A percentile compares a stretch with the other conserved stretches of the same genome.
Evolutionary conservation across 2,888 invertebrate species (phyloP).

Genomic region (Incurvaria masculella): DNA sequence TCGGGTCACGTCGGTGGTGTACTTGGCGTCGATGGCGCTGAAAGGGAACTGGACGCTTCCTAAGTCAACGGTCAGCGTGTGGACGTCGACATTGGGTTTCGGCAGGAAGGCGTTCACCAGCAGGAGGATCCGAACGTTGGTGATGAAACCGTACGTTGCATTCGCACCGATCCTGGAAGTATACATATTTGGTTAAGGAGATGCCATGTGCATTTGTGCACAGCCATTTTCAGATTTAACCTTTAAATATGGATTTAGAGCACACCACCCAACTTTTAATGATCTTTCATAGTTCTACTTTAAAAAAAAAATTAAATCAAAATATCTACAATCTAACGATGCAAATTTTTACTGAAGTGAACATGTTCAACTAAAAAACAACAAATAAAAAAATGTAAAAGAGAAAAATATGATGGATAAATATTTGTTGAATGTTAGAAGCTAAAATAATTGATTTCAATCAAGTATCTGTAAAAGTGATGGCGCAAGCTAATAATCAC

Average conservation of each 20-base stretch:
- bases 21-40: conserved; percentile 43
- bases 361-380: background rate
- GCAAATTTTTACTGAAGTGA: no score
- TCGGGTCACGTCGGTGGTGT: conserved; percentile 50
- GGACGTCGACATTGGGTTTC: conserved; percentile 61
- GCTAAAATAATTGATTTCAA: no score
- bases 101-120: conserved; percentile 58
- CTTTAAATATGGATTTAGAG: conserved; percentile 1
- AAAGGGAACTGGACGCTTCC: conserved; percentile 32
- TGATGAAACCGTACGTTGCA: conserved; percentile 50
- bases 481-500: no score
- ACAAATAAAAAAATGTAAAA: conserved; percentile 1
- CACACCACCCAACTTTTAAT: background rate
- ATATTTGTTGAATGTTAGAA: no score
- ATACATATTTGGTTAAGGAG: conserved; percentile 6
- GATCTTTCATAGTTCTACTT: no score
- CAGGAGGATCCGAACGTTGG: conserved; percentile 49
- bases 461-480: no score
- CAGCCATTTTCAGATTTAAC: background rate
- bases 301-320: no score
- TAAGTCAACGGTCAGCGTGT: conserved; percentile 49
- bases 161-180: conserved; percentile 52
- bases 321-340: no score
- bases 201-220: conserved; percentile 5
- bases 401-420: background rate